Conservation (phyloP, 2,113 vertebrate genomes). For the Sturnira hondurensis region DNA sequence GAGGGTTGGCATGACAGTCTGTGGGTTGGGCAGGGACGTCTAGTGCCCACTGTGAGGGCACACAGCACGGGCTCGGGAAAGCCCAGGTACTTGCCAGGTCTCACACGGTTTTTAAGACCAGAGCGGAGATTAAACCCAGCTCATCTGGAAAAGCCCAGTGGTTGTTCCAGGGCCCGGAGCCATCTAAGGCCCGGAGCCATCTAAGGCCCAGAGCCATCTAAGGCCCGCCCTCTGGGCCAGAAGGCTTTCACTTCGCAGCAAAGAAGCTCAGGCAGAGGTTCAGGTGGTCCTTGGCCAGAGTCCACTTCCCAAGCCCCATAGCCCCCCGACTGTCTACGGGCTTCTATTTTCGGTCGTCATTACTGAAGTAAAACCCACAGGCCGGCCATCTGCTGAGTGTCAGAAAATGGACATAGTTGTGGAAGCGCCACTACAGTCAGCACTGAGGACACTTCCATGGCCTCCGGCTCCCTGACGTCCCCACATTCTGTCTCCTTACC, state of each 20-base stretch:
- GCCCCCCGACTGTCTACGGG: background rate
- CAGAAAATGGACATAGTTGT: background rate
- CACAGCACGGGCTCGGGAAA: background rate
- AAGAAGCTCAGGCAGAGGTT: background rate
- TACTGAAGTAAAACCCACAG: background rate
- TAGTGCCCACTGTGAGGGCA: background rate
- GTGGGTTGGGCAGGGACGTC: background rate
- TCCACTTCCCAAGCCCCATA: background rate
- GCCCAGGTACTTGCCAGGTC: background rate
- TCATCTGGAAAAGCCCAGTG: background rate
- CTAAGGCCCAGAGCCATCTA: background rate
- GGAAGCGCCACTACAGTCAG: background rate
- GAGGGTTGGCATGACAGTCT: background rate
- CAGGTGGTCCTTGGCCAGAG: background rate
- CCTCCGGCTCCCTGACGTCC: rapidly evolving
- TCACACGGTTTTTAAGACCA: background rate
- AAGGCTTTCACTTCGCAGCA: background rate
- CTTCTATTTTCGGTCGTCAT: background rate
- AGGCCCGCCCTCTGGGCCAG: background rate
- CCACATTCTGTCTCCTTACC: rapidly evolving
- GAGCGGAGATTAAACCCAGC: background rate
- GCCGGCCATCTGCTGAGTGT: background rate
- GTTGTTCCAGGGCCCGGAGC: background rate
- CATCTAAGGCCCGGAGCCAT: background rate
- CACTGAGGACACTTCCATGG: background rate